These are phyloP conservation scores for Acromyrmex echinatior DNA, from an alignment of 1,140 invertebrate genomes.

Conservation along the genomic window DNA sequence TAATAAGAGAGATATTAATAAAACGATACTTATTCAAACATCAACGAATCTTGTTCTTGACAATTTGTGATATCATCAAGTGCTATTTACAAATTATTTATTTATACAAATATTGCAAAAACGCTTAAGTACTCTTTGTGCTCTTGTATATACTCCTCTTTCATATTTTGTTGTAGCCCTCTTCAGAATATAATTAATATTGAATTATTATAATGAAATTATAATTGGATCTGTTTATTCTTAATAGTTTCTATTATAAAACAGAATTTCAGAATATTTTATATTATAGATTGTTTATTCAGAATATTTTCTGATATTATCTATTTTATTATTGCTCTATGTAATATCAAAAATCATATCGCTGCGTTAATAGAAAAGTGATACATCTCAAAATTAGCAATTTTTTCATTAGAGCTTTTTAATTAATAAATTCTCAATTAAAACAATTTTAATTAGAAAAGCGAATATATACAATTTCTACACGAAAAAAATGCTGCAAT, in stretches of 20 bases:
- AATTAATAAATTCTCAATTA: no score
- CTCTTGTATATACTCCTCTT: background rate
- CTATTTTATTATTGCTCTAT: no score
- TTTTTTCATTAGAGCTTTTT: no score
- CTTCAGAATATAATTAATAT: conserved; percentile 1
- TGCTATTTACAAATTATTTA: background rate
- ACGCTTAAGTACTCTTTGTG: background rate
- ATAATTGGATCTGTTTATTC: background rate
- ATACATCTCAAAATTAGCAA: no score
- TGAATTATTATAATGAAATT: background rate
- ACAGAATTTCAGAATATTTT: background rate
- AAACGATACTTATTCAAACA: conserved; percentile 85
- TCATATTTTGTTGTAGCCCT: background rate
- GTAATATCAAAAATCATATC: background rate
- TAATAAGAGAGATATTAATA: conserved; percentile 86
- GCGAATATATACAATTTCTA: no score
- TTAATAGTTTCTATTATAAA: background rate
- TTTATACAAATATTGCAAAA: background rate
- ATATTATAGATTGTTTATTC: background rate
- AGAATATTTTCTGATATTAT: background rate
- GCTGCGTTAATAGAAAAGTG: no score
- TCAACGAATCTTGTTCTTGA: conserved; percentile 52
- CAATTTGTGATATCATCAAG: background rate
- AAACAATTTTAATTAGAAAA: no score
- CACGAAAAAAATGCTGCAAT: no score